Conservation (phyloP, 2,797 vertebrate species). For the Corythornis leucogaster region DNA sequence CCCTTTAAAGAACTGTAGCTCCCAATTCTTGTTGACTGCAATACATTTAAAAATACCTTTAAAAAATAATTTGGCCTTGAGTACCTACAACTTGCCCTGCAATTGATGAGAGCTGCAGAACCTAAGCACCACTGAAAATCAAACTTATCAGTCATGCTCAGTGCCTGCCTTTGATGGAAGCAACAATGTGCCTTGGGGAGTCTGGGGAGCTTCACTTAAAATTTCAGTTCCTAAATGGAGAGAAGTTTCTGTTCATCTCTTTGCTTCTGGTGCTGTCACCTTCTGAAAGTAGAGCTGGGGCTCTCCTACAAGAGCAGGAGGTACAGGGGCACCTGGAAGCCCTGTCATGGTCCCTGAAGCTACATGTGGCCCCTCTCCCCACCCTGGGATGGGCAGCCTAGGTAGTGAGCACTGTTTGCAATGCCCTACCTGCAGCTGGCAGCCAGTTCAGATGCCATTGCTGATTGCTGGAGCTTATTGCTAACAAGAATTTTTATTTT, state of each 20-base stretch:
- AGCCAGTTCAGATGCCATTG: background rate
- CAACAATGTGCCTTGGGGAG: background rate
- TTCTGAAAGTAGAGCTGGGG: background rate
- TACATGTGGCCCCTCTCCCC: accelerated
- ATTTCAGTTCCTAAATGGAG: background rate
- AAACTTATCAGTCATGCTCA: slow-evolving; percentile 31
- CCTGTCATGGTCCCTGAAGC: background rate
- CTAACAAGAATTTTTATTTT: background rate
- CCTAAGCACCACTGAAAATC: slow-evolving; percentile 43
- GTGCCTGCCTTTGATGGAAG: slow-evolving; percentile 44
- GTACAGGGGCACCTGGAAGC: background rate
- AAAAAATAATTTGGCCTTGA: background rate
- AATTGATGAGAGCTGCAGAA: slow-evolving; percentile 38
- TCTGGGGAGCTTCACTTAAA: background rate
- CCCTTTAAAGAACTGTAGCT: slow-evolving; percentile 16
- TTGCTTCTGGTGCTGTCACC: background rate
- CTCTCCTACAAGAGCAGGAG: background rate
- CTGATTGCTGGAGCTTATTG: background rate
- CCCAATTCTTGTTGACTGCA: slow-evolving; percentile 27
- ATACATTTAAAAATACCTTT: slow-evolving; percentile 14
- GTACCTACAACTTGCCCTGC: background rate
- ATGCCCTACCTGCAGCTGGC: background rate
- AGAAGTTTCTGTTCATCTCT: background rate
- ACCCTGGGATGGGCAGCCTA: background rate
- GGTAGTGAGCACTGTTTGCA: background rate